These are phyloP conservation scores for Echinarachnius parma DNA, from an alignment of 53 echinoderm and acorn worm species.

Conservation along the genomic window DNA sequence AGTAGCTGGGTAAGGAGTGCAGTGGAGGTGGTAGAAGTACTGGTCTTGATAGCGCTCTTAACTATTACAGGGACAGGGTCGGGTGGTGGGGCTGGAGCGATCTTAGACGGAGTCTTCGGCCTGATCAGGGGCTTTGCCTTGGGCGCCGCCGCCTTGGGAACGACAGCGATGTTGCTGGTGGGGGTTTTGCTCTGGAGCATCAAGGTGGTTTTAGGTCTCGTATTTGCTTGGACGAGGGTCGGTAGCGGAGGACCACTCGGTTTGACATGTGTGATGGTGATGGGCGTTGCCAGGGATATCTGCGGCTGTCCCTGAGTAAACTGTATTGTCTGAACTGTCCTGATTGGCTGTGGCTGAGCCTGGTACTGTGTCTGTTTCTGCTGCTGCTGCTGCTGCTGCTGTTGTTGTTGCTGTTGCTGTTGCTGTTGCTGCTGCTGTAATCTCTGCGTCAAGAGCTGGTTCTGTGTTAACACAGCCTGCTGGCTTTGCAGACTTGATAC, in stretches of 20 bases:
- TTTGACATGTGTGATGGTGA: conserved; percentile 18
- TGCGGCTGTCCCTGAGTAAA: conserved; percentile 11
- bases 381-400: conserved; percentile 52
- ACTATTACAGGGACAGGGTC: conserved; percentile 1
- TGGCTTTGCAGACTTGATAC: conserved; percentile 4
- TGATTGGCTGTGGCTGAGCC: conserved; percentile 6
- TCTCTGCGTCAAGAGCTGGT: conserved; percentile 13
- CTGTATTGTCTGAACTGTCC: conserved; percentile 20
- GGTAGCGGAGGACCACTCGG: background rate
- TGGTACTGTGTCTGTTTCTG: conserved; percentile 27
- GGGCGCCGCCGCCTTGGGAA: too few relatives aligned
- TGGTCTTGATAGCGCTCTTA: conserved; percentile 42
- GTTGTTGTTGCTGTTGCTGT: background rate
- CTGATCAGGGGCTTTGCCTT: conserved; percentile 23
- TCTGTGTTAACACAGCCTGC: conserved; percentile 14
- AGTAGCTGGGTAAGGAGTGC: conserved; percentile 76
- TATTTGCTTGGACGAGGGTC: background rate
- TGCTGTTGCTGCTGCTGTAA: conserved; percentile 10
- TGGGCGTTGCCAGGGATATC: conserved; percentile 25
- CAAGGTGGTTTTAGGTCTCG: conserved; percentile 28
- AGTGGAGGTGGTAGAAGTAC: conserved; percentile 30
- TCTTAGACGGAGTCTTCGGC: conserved; percentile 68
- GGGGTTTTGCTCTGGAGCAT: conserved; percentile 38
- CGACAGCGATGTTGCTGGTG: background rate
- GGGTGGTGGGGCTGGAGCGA: conserved; percentile 71